Base-by-base conservation (phyloP, 2,888 invertebrate species). In the Platynereis dumerilii region DNA sequence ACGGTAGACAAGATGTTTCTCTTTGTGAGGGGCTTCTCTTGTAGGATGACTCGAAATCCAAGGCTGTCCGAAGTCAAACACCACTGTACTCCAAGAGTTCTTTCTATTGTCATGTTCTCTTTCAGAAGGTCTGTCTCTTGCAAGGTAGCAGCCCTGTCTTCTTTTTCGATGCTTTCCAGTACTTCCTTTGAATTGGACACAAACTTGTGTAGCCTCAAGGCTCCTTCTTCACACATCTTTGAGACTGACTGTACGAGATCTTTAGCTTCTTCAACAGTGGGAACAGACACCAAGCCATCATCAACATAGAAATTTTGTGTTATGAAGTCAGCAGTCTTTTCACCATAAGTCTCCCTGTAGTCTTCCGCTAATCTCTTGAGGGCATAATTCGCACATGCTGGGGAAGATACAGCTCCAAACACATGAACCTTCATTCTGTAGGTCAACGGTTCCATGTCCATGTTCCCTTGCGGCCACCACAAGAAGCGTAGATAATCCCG, bases 1-100 rank as follows among this genome's bases (percentile, higher is more conserved):
- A 72, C 64, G 12, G 65, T 67, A 17, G 69, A 64, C 29, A 72
- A 52, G 0, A 73, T 60, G n/a, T 70, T 68, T 0, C 71, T 48
- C 0, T 68, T 44, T 5, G 72, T 71, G 29, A 62, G 45, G 20
- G 69, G 60, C 10, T 62, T 56, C 7, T 71, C 66, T 29, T 68
- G 63, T 1, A 69, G n/a, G 3, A 57, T 44, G 2, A 39, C 28
- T 28, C 59, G 56, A 28, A 61, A 66, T 27, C 58, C 53, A 34
- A 66, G 64, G 26, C 1, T 27, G 20, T 67, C 67, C 2, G 58
- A 48, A 22, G 60, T 58, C 2, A 67, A 29, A 57, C 55, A 52
- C 69, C 69, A 69, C 28, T 64, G 54, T n/a, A 66, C 52, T 24
- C 69, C 69, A 5, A 69, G 60, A 5, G 60, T 60, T 22, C 60